Conservation (phyloP, 2,113 vertebrate genomes). For the Zootoca vivipara region DNA sequence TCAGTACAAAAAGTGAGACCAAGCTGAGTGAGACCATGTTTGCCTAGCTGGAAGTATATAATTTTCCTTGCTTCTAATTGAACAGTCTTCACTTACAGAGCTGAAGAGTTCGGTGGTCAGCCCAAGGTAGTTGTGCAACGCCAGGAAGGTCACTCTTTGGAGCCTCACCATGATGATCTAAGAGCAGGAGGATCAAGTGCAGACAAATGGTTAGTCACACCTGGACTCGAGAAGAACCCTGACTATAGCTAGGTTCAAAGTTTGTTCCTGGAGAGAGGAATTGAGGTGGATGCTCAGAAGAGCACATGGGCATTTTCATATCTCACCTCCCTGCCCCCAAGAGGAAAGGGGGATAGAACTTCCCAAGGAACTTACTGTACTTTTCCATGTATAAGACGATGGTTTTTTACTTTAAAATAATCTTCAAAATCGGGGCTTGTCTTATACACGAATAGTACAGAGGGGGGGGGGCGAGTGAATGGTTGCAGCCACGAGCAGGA, state of each 20-base stretch:
- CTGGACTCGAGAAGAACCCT: not conserved
- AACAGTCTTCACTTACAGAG: slow-evolving; percentile 74
- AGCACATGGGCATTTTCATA: rapidly evolving
- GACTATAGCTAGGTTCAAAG: not conserved
- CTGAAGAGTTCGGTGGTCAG: slow-evolving; percentile 94
- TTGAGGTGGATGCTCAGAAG: not conserved
- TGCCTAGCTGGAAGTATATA: no score
- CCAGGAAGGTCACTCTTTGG: slow-evolving; percentile 93
- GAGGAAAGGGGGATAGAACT: no score
- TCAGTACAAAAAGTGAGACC: not conserved
- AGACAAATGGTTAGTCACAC: rapidly evolving
- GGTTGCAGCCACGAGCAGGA: no score
- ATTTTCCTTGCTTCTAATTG: no score
- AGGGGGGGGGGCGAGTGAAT: no score
- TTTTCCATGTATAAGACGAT: no score
- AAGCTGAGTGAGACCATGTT: not conserved
- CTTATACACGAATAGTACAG: no score
- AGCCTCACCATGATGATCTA: slow-evolving; percentile 98
- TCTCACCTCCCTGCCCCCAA: no score
- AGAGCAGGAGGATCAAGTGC: not conserved
- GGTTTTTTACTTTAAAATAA: no score
- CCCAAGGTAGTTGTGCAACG: slow-evolving; percentile 94
- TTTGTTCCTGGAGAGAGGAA: not conserved
- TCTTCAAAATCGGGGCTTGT: no score
- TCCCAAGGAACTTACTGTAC: no score